Percentiles rank a stretch among this genome's conserved stretches.
Evolutionary conservation across 2,113 vertebrate genomes (phyloP).

Genomic region (Zeus faber): DNA sequence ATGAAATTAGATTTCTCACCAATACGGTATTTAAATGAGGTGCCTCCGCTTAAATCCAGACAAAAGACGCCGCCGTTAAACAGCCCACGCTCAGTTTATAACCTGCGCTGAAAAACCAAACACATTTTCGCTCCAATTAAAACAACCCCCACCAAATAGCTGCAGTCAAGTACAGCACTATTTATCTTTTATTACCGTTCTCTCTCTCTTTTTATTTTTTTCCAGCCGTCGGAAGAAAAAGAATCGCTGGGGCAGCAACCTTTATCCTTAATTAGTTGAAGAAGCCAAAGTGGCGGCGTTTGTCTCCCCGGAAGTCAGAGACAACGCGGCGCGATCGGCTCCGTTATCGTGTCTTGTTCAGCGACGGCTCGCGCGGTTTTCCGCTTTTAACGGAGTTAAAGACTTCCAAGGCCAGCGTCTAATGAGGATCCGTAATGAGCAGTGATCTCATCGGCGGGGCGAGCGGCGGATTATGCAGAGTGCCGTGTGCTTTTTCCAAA

Average conservation of each 20-base stretch:
- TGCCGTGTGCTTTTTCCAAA: background rate
- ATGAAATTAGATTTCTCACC: too few relatives aligned
- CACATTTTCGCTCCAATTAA: too few relatives aligned
- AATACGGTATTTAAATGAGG: too few relatives aligned
- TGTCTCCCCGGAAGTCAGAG: conserved; percentile 27
- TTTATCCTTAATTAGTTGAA: conserved; percentile 46
- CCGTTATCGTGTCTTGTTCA: conserved; percentile 51
- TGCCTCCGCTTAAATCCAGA: too few relatives aligned
- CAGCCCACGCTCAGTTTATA: too few relatives aligned
- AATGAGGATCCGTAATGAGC: conserved; percentile 52
- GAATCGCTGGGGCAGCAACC: conserved; percentile 44
- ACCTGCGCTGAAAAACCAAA: too few relatives aligned
- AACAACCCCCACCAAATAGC: too few relatives aligned
- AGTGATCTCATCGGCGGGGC: conserved; percentile 58
- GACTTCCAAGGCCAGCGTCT: conserved; percentile 44
- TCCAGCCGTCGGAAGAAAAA: too few relatives aligned
- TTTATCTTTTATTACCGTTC: too few relatives aligned
- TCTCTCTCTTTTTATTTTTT: too few relatives aligned
- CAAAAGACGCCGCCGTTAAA: too few relatives aligned
- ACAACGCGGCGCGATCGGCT: conserved; percentile 24
- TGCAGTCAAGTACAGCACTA: too few relatives aligned
- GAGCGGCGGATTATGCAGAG: conserved; percentile 51
- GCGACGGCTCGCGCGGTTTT: conserved; percentile 44
- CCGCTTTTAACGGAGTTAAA: conserved; percentile 38
- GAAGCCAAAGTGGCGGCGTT: conserved; percentile 23